phyloP scores from a whole-genome alignment of 35 echinoderm and acorn worm genomes.

The Apostichopus japonicus region DNA sequence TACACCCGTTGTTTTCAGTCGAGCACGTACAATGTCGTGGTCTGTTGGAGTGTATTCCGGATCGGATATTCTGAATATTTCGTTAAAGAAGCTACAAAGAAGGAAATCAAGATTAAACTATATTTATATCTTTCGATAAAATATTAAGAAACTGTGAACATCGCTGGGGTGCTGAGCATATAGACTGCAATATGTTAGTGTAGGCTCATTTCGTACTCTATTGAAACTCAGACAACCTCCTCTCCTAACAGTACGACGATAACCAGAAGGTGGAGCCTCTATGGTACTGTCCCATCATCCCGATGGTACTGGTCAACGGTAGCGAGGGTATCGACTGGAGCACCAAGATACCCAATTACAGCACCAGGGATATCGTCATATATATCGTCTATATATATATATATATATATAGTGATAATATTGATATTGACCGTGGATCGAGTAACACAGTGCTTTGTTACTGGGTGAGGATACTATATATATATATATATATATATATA shows the following conservation, averaged over 20 bases:
- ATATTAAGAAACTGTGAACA: too few species aligned
- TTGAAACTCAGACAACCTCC: not conserved
- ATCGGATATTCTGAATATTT: constrained; percentile 56
- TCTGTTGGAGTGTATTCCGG: constrained; percentile 74
- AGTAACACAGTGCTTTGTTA: too few species aligned
- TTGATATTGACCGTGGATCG: too few species aligned
- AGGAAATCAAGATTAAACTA: not conserved
- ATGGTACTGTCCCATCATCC: constrained; percentile 95
- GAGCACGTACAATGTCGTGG: constrained; percentile 77
- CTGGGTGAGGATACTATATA: too few species aligned
- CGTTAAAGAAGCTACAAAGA: constrained; percentile 65
- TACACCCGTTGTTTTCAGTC: constrained; percentile 72
- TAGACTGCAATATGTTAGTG: too few species aligned
- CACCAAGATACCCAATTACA: constrained; percentile 86
- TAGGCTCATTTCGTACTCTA: too few species aligned
- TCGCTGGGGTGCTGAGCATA: too few species aligned
- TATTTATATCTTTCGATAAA: too few species aligned
- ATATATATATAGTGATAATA: too few species aligned
- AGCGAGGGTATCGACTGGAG: constrained; percentile 98
- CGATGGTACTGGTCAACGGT: constrained; percentile 96
- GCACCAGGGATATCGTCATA: constrained; percentile 72
- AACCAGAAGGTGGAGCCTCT: constrained; percentile 92
- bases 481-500: not conserved
- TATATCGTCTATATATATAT: too few species aligned
- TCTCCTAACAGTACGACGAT: constrained; percentile 75